These are phyloP conservation scores for Drosophila baimaii DNA, from an alignment of 1,140 invertebrate genomes.

Conservation along the genomic window DNA sequence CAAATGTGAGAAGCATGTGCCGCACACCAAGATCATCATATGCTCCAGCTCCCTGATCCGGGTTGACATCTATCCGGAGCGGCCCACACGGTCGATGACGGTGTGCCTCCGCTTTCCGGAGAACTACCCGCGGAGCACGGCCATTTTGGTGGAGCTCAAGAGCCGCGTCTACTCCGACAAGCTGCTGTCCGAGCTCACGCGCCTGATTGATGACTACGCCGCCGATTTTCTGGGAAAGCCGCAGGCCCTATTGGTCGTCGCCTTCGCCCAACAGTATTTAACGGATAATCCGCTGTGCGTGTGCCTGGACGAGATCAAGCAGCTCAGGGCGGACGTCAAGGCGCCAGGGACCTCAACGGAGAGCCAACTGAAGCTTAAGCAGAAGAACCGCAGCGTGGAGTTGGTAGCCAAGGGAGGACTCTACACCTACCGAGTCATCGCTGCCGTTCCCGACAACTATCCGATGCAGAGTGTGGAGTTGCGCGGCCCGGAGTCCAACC, in stretches of 20 bases:
- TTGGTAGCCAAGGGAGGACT: slow-evolving; percentile 86
- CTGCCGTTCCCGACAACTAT: slow-evolving; percentile 89
- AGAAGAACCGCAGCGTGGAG: slow-evolving; percentile 87
- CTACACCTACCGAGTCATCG: slow-evolving; percentile 87
- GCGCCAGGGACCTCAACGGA: slow-evolving; percentile 16
- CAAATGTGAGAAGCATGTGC: slow-evolving; percentile 87
- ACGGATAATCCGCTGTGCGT: slow-evolving; percentile 90
- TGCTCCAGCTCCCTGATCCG: slow-evolving; percentile 85
- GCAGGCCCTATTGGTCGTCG: slow-evolving; percentile 86
- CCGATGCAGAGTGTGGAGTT: slow-evolving; percentile 86
- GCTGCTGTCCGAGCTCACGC: slow-evolving; percentile 87
- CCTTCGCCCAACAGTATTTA: slow-evolving; percentile 89
- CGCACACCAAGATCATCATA: slow-evolving; percentile 87
- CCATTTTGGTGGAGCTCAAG: slow-evolving; percentile 89
- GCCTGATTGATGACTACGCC: slow-evolving; percentile 88
- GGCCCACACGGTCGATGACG: slow-evolving; percentile 87
- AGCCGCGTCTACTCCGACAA: slow-evolving; percentile 89
- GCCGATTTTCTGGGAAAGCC: slow-evolving; percentile 86
- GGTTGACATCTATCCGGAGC: slow-evolving; percentile 87
- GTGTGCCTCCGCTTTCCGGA: slow-evolving; percentile 88
- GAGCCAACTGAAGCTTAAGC: slow-evolving; percentile 87
- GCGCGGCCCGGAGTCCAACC: slow-evolving; percentile 87
- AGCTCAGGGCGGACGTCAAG: slow-evolving; percentile 86
- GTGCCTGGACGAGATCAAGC: slow-evolving; percentile 90
- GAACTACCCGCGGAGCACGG: slow-evolving; percentile 86